Evolutionary conservation across 1,140 invertebrate genomes (phyloP).

Genomic region (Cardiocondyla obscurior): DNA sequence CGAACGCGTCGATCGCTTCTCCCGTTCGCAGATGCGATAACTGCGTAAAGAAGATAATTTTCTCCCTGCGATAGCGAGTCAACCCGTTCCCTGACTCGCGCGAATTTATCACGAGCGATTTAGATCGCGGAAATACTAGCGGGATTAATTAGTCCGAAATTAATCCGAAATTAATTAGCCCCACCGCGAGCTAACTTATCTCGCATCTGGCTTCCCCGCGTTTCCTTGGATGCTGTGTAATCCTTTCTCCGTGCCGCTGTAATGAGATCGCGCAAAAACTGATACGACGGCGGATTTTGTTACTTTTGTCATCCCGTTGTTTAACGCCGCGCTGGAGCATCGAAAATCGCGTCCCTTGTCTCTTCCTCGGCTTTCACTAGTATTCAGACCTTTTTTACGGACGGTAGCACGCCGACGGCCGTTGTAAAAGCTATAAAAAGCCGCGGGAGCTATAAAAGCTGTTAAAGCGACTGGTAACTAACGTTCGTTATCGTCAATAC

Average conservation of each 20-base stretch:
- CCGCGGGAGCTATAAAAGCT: conserved; percentile 51
- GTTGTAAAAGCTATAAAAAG: conserved; percentile 44
- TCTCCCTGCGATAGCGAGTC: not conserved
- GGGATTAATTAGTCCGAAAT: conserved; percentile 26
- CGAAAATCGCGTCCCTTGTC: conserved; percentile 23
- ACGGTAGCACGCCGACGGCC: conserved; percentile 16
- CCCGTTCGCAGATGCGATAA: not conserved
- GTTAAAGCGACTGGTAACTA: conserved; percentile 50
- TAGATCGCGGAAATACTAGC: not conserved
- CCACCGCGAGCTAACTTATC: not conserved
- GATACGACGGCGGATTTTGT: conserved; percentile 14
- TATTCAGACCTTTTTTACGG: conserved; percentile 37
- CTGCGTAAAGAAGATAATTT: not conserved
- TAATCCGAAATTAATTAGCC: conserved; percentile 35
- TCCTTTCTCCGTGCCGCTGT: not conserved
- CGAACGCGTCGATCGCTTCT: not conserved
- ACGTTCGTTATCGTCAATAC: conserved; percentile 51
- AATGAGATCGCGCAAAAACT: conserved; percentile 23
- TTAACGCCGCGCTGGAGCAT: not conserved
- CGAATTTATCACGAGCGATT: not conserved
- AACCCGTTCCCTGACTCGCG: not conserved
- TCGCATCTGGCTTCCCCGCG: not conserved
- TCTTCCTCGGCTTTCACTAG: conserved; percentile 29
- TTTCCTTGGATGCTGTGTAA: not conserved
- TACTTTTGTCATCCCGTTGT: conserved; percentile 12